These are phyloP conservation scores for Drosophila nigrodunni DNA, from an alignment of 1,140 invertebrate genomes.

Conservation along the genomic window DNA sequence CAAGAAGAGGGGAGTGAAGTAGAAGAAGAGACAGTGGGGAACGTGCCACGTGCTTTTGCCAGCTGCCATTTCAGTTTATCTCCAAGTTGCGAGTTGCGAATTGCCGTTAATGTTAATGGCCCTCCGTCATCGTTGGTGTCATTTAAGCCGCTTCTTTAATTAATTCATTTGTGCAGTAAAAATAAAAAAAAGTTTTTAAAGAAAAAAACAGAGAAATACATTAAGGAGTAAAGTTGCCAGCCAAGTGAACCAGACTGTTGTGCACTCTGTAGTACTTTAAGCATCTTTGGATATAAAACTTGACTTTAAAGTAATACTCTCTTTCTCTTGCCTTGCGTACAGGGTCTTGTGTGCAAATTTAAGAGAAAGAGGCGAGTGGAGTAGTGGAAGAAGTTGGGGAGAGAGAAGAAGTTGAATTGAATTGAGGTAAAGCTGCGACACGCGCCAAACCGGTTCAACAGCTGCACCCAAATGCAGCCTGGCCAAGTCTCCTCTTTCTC, in stretches of 20 bases:
- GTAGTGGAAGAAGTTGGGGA: conserved; percentile 5
- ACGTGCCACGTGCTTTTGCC: background rate
- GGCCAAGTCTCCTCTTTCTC: background rate
- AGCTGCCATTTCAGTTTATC: background rate
- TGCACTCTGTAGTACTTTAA: too few species aligned
- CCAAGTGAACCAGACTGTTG: too few species aligned
- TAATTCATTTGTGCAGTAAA: conserved; percentile 74
- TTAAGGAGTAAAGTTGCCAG: too few species aligned
- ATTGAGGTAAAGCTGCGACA: conserved; percentile 36
- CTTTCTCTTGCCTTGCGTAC: too few species aligned
- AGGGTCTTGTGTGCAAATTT: background rate
- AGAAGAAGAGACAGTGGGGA: background rate
- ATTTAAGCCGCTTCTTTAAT: conserved; percentile 62
- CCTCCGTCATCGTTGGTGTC: conserved; percentile 46
- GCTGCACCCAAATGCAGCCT: conserved; percentile 72
- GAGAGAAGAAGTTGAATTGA: background rate
- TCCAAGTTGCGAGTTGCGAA: background rate
- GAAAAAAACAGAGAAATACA: conserved; percentile 17
- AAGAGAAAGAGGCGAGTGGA: conserved; percentile 17
- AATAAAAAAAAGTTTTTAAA: conserved; percentile 6
- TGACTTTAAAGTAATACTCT: too few species aligned
- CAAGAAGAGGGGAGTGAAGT: background rate
- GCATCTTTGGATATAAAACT: too few species aligned
- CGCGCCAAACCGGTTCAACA: conserved; percentile 78
- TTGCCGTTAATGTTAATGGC: conserved; percentile 50